phyloP scores from a whole-genome alignment of 2,113 vertebrate species.

The Phasianus colchicus region DNA sequence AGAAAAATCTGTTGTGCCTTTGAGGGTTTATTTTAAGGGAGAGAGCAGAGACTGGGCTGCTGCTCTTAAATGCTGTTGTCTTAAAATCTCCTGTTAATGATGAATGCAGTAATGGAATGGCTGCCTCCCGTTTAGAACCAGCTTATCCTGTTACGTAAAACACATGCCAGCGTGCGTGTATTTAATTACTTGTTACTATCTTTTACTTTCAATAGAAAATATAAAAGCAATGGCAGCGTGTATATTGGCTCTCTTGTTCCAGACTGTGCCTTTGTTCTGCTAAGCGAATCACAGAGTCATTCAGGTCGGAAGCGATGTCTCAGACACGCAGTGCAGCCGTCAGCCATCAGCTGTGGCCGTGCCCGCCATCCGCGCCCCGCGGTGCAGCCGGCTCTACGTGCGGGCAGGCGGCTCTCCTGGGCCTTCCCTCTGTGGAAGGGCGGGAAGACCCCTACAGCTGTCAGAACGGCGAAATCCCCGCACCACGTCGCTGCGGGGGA shows the following conservation, averaged over 20 bases:
- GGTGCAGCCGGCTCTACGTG: too few species aligned
- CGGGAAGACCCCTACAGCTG: too few species aligned
- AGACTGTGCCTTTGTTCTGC: background rate
- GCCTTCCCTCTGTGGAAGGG: too few species aligned
- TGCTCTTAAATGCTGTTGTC: background rate
- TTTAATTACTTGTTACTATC: background rate
- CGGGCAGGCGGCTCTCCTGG: too few species aligned
- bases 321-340: too few species aligned
- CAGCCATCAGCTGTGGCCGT: too few species aligned
- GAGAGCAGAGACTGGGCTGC: background rate
- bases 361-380: too few species aligned
- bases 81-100: background rate
- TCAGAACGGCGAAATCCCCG: too few species aligned
- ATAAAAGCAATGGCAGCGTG: rapidly evolving
- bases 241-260: background rate
- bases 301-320: too few species aligned
- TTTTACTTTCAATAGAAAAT: background rate
- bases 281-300: too few species aligned
- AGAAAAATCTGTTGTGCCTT: background rate
- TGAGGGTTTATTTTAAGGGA: background rate
- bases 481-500: too few species aligned
- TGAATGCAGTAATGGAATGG: background rate
- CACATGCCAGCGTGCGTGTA: background rate
- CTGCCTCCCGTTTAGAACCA: background rate
- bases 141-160: background rate